These are phyloP conservation scores for Suncus etruscus DNA, from an alignment of 2,113 vertebrate species.

Conservation along the genomic window DNA sequence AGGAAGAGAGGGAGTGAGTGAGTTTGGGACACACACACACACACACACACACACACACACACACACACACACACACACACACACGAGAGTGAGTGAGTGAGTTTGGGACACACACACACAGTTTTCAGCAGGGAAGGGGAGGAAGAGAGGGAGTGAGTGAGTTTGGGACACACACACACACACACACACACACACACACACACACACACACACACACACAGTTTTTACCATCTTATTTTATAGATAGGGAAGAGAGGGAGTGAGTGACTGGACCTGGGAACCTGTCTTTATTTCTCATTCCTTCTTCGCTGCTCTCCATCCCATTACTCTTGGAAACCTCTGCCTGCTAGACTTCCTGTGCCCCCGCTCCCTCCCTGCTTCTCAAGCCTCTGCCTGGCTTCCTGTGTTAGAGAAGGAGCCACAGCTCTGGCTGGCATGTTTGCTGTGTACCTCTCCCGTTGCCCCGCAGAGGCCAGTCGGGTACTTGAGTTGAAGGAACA, in stretches of 20 bases:
- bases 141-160: not conserved
- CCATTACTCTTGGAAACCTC: conserved; percentile 75
- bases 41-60: no score
- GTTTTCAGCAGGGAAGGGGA: no score
- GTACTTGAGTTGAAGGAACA: conserved; percentile 24
- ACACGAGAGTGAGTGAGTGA: no score
- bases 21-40: no score
- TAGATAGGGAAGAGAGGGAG: no score
- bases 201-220: not conserved
- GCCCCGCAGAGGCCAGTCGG: not conserved
- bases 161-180: no score
- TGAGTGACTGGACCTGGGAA: no score
- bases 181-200: no score
- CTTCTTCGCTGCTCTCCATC: conserved; percentile 68
- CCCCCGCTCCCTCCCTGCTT: conserved; percentile 37
- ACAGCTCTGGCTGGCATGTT: conserved; percentile 33
- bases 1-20: no score
- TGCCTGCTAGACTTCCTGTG: conserved; percentile 73
- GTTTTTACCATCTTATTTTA: no score
- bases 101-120: no score
- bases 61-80: no score
- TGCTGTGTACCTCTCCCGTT: conserved; percentile 20
- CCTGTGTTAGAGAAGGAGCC: conserved; percentile 70
- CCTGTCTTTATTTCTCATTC: conserved; percentile 48
- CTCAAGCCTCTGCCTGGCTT: conserved; percentile 68